Evolutionary conservation across 30 jellyfish, hydroid and myxozoan species (phyloP).

Genomic region (Aurelia aurita complex sp. Pacific): DNA sequence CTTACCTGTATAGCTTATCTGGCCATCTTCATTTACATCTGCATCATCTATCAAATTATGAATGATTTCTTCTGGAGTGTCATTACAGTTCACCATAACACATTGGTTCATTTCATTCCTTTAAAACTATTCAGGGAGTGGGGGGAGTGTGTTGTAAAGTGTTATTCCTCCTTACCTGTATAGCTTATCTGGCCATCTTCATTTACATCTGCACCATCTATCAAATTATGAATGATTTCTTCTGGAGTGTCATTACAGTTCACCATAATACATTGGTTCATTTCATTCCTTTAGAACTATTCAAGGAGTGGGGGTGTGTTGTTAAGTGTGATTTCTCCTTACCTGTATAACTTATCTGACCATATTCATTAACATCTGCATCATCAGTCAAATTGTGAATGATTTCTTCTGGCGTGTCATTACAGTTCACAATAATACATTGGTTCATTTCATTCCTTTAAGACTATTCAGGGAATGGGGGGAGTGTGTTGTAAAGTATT

Average conservation of each 20-base stretch:
- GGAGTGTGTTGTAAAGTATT: too few species aligned
- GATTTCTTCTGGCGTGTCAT: too few species aligned
- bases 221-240: slow-evolving; percentile 65
- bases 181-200: slow-evolving; percentile 83
- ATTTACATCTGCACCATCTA: slow-evolving; percentile 83
- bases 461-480: background rate
- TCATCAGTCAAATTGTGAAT: too few species aligned
- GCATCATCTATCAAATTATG: too few species aligned
- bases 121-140: too few species aligned
- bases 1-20: slow-evolving; percentile 62
- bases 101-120: too few species aligned
- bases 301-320: background rate
- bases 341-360: slow-evolving; percentile 61
- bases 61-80: too few species aligned
- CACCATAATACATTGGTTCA: background rate
- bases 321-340: background rate
- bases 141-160: too few species aligned
- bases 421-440: background rate
- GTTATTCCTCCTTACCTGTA: too few species aligned
- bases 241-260: slow-evolving; percentile 51
- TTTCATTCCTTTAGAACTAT: background rate
- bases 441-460: slow-evolving; percentile 25
- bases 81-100: too few species aligned
- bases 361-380: too few species aligned
- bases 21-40: too few species aligned